phyloP scores from a whole-genome alignment of 2,797 vertebrate genomes.

The Tenualosa ilisha region DNA sequence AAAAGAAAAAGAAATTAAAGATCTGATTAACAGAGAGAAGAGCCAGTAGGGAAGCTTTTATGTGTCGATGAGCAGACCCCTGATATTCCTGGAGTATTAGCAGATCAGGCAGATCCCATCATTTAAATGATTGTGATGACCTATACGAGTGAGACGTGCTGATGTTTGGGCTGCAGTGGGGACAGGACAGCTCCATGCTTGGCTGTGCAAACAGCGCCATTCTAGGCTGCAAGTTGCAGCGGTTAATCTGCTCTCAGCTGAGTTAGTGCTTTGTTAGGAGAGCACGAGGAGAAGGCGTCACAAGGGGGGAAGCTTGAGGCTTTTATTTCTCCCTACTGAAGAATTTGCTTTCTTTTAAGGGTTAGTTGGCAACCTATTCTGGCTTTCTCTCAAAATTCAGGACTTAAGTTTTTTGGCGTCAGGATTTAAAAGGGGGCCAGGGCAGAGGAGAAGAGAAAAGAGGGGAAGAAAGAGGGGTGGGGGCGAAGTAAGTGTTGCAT shows the following conservation, averaged over 20 bases:
- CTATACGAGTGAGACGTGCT: not conserved
- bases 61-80: not conserved
- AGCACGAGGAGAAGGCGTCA: not conserved
- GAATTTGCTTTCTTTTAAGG: not conserved
- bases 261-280: slow-evolving; percentile 24
- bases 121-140: not conserved
- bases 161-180: not conserved
- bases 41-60: slow-evolving; percentile 7
- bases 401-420: not conserved
- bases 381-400: slow-evolving; percentile 2
- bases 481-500: slow-evolving; percentile 55
- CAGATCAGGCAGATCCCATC: not conserved
- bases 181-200: not conserved
- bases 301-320: slow-evolving; percentile 9
- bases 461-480: not conserved
- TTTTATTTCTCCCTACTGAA: not conserved
- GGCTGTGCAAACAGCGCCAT: not conserved
- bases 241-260: slow-evolving; percentile 14
- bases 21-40: slow-evolving; percentile 35
- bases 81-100: not conserved
- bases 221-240: not conserved
- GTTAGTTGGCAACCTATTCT: not conserved
- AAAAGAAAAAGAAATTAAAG: not conserved
- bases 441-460: not conserved
- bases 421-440: not conserved